phyloP scores from a whole-genome alignment of 2,797 vertebrate species.

The Chrysocyon brachyurus region DNA sequence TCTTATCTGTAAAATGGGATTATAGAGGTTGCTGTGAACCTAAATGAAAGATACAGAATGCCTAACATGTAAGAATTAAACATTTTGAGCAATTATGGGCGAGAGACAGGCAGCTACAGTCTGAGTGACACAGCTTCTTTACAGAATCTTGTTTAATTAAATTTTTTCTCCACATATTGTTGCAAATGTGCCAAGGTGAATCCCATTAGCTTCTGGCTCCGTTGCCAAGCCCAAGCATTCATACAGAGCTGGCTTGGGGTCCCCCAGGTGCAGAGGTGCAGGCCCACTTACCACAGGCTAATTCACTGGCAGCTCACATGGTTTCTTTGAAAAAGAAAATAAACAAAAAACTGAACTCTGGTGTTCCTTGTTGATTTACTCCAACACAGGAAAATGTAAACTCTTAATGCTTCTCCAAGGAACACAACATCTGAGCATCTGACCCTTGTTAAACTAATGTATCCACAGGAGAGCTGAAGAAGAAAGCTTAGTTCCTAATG shows the following conservation, averaged over 20 bases:
- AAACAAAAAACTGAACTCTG: slow-evolving; percentile 29
- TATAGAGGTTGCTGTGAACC: neutral
- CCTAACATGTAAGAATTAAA: neutral
- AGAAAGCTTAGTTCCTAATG: neutral
- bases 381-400: neutral
- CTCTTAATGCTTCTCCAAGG: neutral
- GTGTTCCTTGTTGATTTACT: slow-evolving; percentile 27
- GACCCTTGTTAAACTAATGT: neutral
- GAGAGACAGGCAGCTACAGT: neutral
- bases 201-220: neutral
- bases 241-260: neutral
- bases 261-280: neutral
- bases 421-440: neutral
- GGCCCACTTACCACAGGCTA: neutral
- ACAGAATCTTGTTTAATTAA: slow-evolving; percentile 1
- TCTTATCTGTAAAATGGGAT: neutral
- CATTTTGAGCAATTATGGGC: neutral
- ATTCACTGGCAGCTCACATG: neutral
- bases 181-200: slow-evolving; percentile 24
- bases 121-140: neutral
- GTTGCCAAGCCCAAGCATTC: neutral
- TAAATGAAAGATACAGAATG: neutral
- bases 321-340: slow-evolving; percentile 31
- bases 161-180: neutral
- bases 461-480: neutral